phyloP scores from a whole-genome alignment of 2,113 vertebrate species.

The Numida meleagris region DNA sequence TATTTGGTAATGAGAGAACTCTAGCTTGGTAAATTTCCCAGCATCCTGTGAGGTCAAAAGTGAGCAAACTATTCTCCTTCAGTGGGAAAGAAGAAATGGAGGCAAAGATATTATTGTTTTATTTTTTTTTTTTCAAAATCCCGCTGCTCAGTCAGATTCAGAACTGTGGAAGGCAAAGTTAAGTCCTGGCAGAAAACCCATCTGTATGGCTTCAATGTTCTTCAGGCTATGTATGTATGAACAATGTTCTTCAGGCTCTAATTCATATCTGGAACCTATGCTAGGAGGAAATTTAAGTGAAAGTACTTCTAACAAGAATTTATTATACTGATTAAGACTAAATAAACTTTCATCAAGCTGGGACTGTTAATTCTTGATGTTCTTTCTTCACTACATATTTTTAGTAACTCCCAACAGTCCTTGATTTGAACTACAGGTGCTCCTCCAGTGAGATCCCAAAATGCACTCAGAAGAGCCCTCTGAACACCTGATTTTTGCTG shows the following conservation, averaged over 20 bases:
- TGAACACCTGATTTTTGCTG: neutral
- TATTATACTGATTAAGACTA: slow-evolving; percentile 35
- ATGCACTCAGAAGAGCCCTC: neutral
- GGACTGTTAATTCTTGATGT: neutral
- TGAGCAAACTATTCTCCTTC: neutral
- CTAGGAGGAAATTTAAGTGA: neutral
- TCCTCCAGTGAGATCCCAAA: neutral
- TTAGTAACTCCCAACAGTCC: neutral
- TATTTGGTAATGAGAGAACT: neutral
- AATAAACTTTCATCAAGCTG: neutral
- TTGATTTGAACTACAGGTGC: neutral
- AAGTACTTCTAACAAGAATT: slow-evolving; percentile 36
- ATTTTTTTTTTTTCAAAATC: neutral
- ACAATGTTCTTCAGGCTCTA: neutral
- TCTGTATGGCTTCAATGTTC: neutral
- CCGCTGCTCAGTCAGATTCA: neutral
- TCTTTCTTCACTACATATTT: neutral
- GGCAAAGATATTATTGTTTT: neutral
- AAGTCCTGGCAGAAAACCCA: neutral
- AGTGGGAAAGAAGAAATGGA: neutral
- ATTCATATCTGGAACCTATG: neutral
- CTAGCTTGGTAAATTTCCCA: neutral
- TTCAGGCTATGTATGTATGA: too few relatives aligned
- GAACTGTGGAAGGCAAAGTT: neutral
- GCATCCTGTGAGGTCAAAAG: neutral